A percentile compares a stretch with the other conserved stretches of the same genome.
Evolutionary conservation across 2,113 vertebrate genomes (phyloP).

Genomic region (Percopsis transmontana): DNA sequence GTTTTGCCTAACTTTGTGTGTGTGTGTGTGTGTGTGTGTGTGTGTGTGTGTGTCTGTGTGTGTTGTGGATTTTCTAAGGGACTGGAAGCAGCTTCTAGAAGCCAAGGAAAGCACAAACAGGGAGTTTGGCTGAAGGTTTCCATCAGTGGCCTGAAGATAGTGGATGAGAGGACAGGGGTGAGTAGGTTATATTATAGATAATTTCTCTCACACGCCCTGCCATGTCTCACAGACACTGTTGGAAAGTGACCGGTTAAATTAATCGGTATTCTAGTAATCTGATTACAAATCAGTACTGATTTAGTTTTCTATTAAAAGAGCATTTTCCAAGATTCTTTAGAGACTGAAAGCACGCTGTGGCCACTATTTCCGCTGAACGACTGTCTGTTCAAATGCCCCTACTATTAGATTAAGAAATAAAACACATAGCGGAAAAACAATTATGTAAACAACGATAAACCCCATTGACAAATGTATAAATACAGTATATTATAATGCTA

Average conservation of each 20-base stretch:
- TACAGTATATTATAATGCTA: too few relatives aligned
- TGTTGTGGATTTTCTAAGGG: slow-evolving; percentile 51
- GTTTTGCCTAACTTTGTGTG: neutral
- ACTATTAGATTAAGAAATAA: too few relatives aligned
- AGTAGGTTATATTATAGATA: slow-evolving; percentile 28
- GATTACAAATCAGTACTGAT: too few relatives aligned
- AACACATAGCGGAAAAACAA: too few relatives aligned
- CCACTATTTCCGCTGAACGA: too few relatives aligned
- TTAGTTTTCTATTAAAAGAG: too few relatives aligned
- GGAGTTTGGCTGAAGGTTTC: slow-evolving; percentile 78
- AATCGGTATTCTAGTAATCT: neutral
- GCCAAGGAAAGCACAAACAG: slow-evolving; percentile 77
- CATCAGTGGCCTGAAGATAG: slow-evolving; percentile 65
- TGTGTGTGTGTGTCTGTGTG: slow-evolving; percentile 11
- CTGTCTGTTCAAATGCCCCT: too few relatives aligned
- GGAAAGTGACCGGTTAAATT: neutral
- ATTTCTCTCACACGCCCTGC: neutral
- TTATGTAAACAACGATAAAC: too few relatives aligned
- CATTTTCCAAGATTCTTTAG: too few relatives aligned
- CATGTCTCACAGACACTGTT: neutral
- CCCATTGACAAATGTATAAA: too few relatives aligned
- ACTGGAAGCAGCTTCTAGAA: slow-evolving; percentile 64
- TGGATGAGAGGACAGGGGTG: slow-evolving; percentile 77
- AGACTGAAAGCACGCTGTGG: too few relatives aligned
- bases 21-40: slow-evolving; percentile 3